These are phyloP conservation scores for Lemur catta DNA, from an alignment of 2,797 vertebrate genomes.

Conservation along the genomic window DNA sequence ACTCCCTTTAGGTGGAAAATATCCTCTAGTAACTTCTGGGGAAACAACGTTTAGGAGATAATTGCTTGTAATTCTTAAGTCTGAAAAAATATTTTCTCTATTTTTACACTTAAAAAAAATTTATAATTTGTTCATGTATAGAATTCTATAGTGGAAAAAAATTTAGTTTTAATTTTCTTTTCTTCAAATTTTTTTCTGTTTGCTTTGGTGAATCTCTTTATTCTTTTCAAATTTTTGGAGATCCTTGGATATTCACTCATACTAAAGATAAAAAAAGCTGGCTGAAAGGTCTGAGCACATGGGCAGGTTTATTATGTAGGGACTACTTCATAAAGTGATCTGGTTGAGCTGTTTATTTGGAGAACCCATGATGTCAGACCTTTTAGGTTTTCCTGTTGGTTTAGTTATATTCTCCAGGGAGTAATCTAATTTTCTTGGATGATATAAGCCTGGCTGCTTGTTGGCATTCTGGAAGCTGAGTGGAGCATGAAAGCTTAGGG, in stretches of 20 bases:
- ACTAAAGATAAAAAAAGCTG: background rate
- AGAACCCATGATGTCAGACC: background rate
- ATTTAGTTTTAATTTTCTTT: background rate
- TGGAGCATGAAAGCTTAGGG: background rate
- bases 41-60: background rate
- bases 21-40: background rate
- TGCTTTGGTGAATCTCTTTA: background rate
- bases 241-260: background rate
- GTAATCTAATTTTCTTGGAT: background rate
- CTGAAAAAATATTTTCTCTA: background rate
- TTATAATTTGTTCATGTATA: background rate
- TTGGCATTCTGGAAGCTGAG: background rate
- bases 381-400: background rate
- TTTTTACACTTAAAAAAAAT: background rate
- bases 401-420: background rate
- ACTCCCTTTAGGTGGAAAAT: background rate
- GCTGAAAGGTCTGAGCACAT: background rate
- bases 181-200: background rate
- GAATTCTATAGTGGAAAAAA: background rate
- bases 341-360: background rate
- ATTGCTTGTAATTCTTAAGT: background rate
- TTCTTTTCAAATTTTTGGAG: background rate
- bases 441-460: background rate
- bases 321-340: background rate
- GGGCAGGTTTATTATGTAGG: background rate